Percentiles rank a stretch among this genome's conserved stretches.
Conservation (phyloP, 2,113 vertebrate genomes). For the Laticauda colubrina region DNA sequence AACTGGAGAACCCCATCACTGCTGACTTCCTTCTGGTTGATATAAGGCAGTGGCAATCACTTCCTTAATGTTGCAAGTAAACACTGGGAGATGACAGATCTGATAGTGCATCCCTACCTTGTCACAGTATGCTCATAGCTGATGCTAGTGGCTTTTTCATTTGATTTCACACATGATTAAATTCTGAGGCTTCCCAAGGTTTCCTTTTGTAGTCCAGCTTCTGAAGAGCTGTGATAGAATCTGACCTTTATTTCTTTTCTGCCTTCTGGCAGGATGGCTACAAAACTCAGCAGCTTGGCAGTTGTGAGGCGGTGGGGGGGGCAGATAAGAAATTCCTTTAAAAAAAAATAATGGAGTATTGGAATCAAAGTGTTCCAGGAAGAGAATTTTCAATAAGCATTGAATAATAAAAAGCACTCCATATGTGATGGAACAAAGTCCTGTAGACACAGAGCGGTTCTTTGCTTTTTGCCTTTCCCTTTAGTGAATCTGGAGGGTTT, state of each 20-base stretch:
- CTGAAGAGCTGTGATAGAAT: constrained; percentile 57
- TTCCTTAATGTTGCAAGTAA: not conserved
- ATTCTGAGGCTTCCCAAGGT: constrained; percentile 65
- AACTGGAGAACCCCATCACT: not conserved
- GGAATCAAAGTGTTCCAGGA: constrained; percentile 53
- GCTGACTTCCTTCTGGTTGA: not conserved
- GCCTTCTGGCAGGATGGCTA: constrained; percentile 54
- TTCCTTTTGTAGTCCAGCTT: constrained; percentile 69
- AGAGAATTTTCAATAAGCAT: constrained; percentile 46
- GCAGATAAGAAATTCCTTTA: constrained; percentile 42
- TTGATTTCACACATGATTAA: constrained; percentile 79
- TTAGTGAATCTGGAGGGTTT: constrained; percentile 39
- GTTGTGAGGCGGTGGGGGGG: constrained; percentile 5
- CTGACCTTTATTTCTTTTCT: constrained; percentile 52
- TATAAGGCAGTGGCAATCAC: not conserved
- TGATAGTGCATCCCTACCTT: constrained; percentile 31
- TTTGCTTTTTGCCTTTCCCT: not conserved
- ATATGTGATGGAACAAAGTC: constrained; percentile 5
- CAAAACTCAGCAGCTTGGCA: constrained; percentile 47
- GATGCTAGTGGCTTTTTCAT: constrained; percentile 76
- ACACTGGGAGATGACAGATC: not conserved
- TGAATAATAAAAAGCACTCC: constrained; percentile 46
- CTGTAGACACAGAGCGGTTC: constrained; percentile 25
- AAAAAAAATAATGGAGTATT: constrained; percentile 45
- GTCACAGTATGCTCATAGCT: constrained; percentile 78